Conservation (phyloP, 2,113 vertebrate species). For the Paradoxurus hermaphroditus region DNA sequence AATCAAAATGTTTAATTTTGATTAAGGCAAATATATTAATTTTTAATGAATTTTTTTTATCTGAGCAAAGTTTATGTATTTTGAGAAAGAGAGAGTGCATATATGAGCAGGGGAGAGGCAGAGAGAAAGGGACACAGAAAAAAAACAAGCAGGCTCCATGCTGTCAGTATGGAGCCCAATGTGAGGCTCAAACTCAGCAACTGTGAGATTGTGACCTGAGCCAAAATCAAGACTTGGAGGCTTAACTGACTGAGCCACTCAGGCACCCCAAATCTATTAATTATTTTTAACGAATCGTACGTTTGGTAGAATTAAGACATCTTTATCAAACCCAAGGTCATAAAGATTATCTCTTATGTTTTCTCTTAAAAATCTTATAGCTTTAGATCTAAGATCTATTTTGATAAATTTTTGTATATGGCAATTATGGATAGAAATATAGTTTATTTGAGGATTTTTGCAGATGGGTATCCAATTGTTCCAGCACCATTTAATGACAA, state of each 20-base stretch:
- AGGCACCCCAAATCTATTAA: not conserved
- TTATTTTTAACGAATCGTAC: not conserved
- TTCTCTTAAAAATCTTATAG: not conserved
- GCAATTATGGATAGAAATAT: not conserved
- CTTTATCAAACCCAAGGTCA: not conserved
- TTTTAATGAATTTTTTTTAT: not conserved
- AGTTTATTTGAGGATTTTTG: not conserved
- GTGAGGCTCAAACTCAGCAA: no score
- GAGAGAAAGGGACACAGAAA: no score
- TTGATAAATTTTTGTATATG: not conserved
- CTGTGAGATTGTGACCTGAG: no score
- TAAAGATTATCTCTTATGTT: not conserved
- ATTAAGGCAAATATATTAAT: not conserved
- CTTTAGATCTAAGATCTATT: not conserved
- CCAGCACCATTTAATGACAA: not conserved
- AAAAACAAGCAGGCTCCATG: no score
- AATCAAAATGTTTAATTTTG: not conserved
- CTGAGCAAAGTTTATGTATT: no score
- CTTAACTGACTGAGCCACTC: no score
- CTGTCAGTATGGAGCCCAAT: no score
- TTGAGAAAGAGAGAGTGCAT: no score
- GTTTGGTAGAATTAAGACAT: not conserved
- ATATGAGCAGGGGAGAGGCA: no score
- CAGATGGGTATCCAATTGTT: not conserved
- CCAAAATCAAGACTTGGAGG: no score